Evolutionary conservation across 2,888 invertebrate genomes (phyloP), one percentile per base, ranked within the genome.

Genomic region (Cloeon dipterum): DNA sequence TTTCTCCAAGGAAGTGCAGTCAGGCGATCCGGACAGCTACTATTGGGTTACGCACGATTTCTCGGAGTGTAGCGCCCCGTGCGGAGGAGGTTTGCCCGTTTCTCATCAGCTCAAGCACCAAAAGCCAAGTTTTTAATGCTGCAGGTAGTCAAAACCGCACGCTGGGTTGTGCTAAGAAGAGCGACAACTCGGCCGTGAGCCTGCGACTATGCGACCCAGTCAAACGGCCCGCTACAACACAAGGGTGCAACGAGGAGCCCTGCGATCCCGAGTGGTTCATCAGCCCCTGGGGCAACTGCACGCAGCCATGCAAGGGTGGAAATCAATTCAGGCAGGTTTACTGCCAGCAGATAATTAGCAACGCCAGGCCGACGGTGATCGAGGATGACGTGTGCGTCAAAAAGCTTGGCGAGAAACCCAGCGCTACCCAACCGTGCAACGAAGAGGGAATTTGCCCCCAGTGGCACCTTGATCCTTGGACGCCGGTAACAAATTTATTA

Each of bases 381-480:
- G 70, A 74, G 21, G 82, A 86, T 42, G 61, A 67, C 5, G 68
- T 74, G 42, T 91, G 89, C 51, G 58, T 69, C 26, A 64, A 71
- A 32, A 57, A 61, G 14, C 58, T 67, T 2, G 77, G 76, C 2
- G 67, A 70, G 1, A 77, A 76, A 49, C 85, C 82, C 0, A 60
- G 65, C 4, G 62, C 66, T 10, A 63, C 63, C 40, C 68, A 75
- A 49, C 63, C 68, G 37, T 91, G 91, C 55, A 83, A 82, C 53
- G 65, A 66, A 37, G 73, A 75, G 40, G 64, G 71, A 20, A 66
- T 70, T 19, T 91, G 91, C 51, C 86, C 93, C 0, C 65, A 68
- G 36, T 94, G 88, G 79, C 79, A 82, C 50, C 61, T 71, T 19
- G 86, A 79, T 37, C 78, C 79, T 4, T 96, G 94, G 94, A 76